phyloP scores from a whole-genome alignment of 2,797 vertebrate species.

The Eulemur mongoz region DNA sequence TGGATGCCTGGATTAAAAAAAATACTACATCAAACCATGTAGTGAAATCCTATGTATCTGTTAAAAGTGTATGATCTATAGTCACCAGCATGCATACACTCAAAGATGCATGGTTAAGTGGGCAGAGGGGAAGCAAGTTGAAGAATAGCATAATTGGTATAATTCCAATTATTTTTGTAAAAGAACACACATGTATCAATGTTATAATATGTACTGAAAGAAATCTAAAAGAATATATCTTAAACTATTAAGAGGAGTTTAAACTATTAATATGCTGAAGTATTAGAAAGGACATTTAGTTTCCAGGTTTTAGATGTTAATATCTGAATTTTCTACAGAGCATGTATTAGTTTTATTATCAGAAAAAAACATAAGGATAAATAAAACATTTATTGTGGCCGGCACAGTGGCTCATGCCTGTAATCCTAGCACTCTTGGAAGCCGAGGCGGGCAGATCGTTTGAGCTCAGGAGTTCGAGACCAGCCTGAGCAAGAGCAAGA shows the following conservation, averaged over 20 bases:
- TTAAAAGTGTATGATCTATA: neutral
- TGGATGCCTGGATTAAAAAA: neutral
- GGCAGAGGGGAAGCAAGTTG: neutral
- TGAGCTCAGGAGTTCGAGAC: too few species aligned
- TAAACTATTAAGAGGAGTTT: slow-evolving; percentile 6
- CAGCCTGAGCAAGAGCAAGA: too few species aligned
- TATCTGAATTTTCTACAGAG: neutral
- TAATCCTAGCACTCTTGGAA: too few species aligned
- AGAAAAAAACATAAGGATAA: slow-evolving; percentile 14
- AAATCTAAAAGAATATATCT: neutral
- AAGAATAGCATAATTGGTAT: neutral
- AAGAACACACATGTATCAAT: neutral
- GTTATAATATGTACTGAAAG: neutral
- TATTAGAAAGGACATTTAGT: neutral
- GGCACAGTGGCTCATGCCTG: too few species aligned
- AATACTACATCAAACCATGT: neutral
- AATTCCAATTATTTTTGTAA: slow-evolving; percentile 25
- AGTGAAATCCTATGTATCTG: neutral
- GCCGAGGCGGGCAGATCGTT: too few species aligned
- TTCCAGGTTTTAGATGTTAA: neutral
- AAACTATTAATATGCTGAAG: neutral
- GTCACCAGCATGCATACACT: neutral
- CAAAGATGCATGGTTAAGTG: neutral
- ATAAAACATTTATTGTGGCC: neutral
- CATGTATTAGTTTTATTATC: neutral